Conservation (phyloP, 2,113 vertebrate genomes). For the Phrynocephalus versicolor region DNA sequence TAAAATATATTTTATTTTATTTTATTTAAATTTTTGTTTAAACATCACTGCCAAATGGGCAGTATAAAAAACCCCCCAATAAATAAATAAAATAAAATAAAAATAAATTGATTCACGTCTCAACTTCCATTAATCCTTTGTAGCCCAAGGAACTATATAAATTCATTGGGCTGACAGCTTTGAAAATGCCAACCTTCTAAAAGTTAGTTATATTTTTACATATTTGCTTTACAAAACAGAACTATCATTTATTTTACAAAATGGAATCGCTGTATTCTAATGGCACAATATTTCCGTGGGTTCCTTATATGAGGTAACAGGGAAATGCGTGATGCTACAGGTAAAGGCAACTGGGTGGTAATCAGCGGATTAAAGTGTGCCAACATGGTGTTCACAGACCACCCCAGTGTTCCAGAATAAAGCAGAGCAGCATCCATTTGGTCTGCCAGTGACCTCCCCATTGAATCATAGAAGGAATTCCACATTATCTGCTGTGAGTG, state of each 20-base stretch:
- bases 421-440: constrained; percentile 44
- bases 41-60: no score
- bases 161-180: constrained; percentile 50
- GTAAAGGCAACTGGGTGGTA: constrained; percentile 16
- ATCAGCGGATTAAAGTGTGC: constrained; percentile 30
- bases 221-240: constrained; percentile 24
- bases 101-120: constrained; percentile 46
- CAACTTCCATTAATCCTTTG: constrained; percentile 53
- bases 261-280: constrained; percentile 50
- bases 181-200: constrained; percentile 57
- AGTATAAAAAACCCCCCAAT: no score
- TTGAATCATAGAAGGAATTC: constrained; percentile 58
- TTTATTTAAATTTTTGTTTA: no score
- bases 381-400: not conserved
- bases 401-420: constrained; percentile 10
- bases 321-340: constrained; percentile 18
- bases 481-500: constrained; percentile 47
- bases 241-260: constrained; percentile 53
- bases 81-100: no score
- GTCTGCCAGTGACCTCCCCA: not conserved
- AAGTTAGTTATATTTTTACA: constrained; percentile 51
- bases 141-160: constrained; percentile 41
- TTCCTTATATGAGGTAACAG: constrained; percentile 1
- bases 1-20: no score
- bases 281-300: constrained; percentile 25